Conservation (phyloP, 1,140 invertebrate species). For the Magallana ariakensis region DNA sequence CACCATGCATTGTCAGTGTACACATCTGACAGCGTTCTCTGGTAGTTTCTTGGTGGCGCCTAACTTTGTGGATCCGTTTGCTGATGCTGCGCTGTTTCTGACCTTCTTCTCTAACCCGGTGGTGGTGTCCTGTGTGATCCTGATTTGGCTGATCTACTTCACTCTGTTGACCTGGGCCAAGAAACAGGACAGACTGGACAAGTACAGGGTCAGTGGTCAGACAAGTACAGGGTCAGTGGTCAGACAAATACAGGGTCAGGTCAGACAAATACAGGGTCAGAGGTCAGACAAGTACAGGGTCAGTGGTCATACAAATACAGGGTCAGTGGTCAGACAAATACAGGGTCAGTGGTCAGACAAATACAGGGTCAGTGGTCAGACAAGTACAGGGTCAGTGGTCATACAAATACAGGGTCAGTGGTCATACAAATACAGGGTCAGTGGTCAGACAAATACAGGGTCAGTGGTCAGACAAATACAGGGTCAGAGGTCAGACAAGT, state of each 20-base stretch:
- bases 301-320: too few relatives aligned
- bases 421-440: too few relatives aligned
- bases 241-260: too few relatives aligned
- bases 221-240: background rate
- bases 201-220: conserved; percentile 49
- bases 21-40: conserved; percentile 66
- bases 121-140: conserved; percentile 61
- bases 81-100: conserved; percentile 61
- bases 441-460: too few relatives aligned
- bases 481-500: conserved; percentile 45
- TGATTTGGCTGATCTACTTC: conserved; percentile 68
- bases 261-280: too few relatives aligned
- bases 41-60: conserved; percentile 65
- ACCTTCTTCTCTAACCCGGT: conserved; percentile 72
- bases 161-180: conserved; percentile 62
- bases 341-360: too few relatives aligned
- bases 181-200: conserved; percentile 61
- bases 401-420: too few relatives aligned
- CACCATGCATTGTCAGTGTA: conserved; percentile 62
- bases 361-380: too few relatives aligned
- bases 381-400: too few relatives aligned
- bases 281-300: too few relatives aligned
- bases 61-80: conserved; percentile 64
- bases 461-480: conserved; percentile 48
- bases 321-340: too few relatives aligned